Evolutionary conservation across 2,113 vertebrate genomes (phyloP).

Genomic region (Uropsilus gracilis): DNA sequence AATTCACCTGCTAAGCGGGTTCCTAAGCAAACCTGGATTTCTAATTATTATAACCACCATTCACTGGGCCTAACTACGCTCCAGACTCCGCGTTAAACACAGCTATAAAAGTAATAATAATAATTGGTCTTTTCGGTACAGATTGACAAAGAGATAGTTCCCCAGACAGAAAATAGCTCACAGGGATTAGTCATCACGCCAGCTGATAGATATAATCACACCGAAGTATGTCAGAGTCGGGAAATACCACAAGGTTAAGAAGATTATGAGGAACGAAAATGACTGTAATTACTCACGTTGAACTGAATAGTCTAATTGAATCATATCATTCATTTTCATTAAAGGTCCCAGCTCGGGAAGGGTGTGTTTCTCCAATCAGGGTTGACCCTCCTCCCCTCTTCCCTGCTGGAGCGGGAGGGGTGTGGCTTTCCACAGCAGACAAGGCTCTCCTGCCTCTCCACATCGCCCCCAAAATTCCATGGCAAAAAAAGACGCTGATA

Average conservation of each 20-base stretch:
- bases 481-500: not conserved
- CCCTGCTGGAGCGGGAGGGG: not conserved
- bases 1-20: not conserved
- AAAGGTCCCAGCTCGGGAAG: constrained; percentile 29
- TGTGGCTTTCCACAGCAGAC: fast-evolving
- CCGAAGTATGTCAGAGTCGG: constrained; percentile 50
- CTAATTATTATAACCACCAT: constrained; percentile 24
- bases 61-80: constrained; percentile 26
- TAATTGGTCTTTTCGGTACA: constrained; percentile 27
- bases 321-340: constrained; percentile 63
- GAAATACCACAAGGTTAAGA: constrained; percentile 62
- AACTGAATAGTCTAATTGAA: constrained; percentile 56
- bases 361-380: not conserved
- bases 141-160: constrained; percentile 59
- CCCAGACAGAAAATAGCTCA: constrained; percentile 45
- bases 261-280: constrained; percentile 56
- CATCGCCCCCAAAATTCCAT: not conserved
- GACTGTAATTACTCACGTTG: constrained; percentile 67
- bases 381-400: not conserved
- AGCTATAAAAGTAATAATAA: constrained; percentile 57
- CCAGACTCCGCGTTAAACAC: not conserved
- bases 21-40: constrained; percentile 11
- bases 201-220: constrained; percentile 62
- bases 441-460: not conserved
- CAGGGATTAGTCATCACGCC: constrained; percentile 61